A percentile compares a stretch with the other conserved stretches of the same genome.
These are phyloP conservation scores for Chymomyza caudatula DNA, from an alignment of 2,888 invertebrate species.

Conservation along the genomic window DNA sequence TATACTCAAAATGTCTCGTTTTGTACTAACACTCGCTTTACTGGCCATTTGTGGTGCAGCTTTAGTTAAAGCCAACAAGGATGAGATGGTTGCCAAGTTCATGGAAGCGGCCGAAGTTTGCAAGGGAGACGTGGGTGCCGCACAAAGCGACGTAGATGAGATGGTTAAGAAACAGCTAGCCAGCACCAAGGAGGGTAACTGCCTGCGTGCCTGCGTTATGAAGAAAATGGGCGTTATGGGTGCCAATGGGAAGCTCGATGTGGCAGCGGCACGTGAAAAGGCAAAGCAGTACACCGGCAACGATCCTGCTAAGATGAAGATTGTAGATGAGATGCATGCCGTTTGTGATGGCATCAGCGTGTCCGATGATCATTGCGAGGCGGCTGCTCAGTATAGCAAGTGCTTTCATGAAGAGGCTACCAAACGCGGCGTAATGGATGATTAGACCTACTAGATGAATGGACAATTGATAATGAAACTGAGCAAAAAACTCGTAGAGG, in stretches of 20 bases:
- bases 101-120: conserved; percentile 44
- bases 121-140: conserved; percentile 59
- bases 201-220: conserved; percentile 53
- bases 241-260: conserved; percentile 45
- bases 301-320: conserved; percentile 40
- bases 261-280: conserved; percentile 31
- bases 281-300: conserved; percentile 29
- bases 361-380: conserved; percentile 45
- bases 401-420: conserved; percentile 40
- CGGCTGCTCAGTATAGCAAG: conserved; percentile 42
- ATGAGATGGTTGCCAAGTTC: conserved; percentile 43
- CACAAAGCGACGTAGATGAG: conserved; percentile 50
- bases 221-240: conserved; percentile 46
- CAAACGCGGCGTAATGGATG: conserved; percentile 31
- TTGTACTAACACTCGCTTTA: conserved; percentile 12
- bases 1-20: conserved; percentile 1
- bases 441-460: conserved; percentile 17
- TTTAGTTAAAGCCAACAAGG: conserved; percentile 26
- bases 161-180: conserved; percentile 37
- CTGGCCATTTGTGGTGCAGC: conserved; percentile 22
- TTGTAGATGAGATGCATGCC: conserved; percentile 37
- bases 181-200: conserved; percentile 46
- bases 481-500: neutral
- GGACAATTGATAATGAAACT: neutral
- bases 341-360: conserved; percentile 33